Percentiles rank a stretch among this genome's conserved stretches.
Evolutionary conservation across 2,888 invertebrate genomes (phyloP).

Genomic region (Mimas tiliae): DNA sequence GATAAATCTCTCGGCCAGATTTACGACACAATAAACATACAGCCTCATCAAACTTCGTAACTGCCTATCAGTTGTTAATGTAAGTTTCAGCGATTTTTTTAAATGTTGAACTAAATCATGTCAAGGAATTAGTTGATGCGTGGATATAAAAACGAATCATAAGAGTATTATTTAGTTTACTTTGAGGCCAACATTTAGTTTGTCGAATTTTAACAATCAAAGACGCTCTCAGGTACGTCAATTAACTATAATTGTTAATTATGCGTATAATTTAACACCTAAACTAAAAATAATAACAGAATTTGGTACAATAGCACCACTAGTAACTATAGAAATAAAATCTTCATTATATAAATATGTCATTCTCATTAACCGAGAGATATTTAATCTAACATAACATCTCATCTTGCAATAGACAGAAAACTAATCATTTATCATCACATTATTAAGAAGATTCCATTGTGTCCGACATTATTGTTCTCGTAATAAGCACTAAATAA

Average conservation of each 20-base stretch:
- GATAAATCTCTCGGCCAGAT: constrained; percentile 73
- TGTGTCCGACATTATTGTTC: constrained; percentile 11
- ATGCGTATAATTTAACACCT: too few relatives aligned
- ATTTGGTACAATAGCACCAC: background rate
- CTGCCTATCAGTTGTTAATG: constrained; percentile 43
- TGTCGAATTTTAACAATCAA: background rate
- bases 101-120: constrained; percentile 30
- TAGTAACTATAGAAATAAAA: background rate
- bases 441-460: constrained; percentile 14
- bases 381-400: constrained; percentile 2
- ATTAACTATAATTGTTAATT: too few relatives aligned
- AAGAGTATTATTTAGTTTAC: background rate
- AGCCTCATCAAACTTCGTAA: constrained; percentile 66
- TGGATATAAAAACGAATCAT: background rate
- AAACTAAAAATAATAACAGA: background rate
- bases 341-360: background rate
- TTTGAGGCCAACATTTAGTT: background rate
- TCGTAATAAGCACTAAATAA: constrained; percentile 9
- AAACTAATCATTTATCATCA: constrained; percentile 5
- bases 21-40: constrained; percentile 76
- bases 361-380: constrained; percentile 5
- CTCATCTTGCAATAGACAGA: background rate
- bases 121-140: constrained; percentile 15
- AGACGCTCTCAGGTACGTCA: too few relatives aligned
- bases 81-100: constrained; percentile 36